Evolutionary conservation across 2,888 invertebrate species (phyloP).

Genomic region (Idaea biselata): DNA sequence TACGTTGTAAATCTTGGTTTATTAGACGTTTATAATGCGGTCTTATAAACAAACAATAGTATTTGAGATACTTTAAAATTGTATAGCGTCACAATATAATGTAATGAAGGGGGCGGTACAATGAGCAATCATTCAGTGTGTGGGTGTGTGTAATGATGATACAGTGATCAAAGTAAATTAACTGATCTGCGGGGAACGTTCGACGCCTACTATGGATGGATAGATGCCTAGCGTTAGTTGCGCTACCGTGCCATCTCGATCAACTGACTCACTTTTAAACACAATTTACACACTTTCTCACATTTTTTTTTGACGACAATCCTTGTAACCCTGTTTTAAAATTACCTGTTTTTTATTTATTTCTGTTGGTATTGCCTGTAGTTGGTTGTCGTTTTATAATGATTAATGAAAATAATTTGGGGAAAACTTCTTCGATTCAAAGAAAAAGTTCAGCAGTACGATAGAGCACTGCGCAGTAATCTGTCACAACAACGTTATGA

Average conservation of each 20-base stretch:
- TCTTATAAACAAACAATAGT: constrained; percentile 28
- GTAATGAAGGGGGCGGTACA: constrained; percentile 43
- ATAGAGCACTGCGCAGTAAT: too few species aligned
- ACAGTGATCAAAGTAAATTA: constrained; percentile 48
- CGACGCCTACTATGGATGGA: constrained; percentile 29
- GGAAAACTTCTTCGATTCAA: too few species aligned
- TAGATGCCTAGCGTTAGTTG: constrained; percentile 6
- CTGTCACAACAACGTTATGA: too few species aligned
- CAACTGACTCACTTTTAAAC: constrained; percentile 12
- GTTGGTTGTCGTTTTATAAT: too few species aligned
- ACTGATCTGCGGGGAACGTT: constrained; percentile 41
- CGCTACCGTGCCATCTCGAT: constrained; percentile 22
- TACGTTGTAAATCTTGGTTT: neutral
- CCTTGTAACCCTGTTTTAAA: neutral
- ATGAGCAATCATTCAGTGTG: constrained; percentile 46
- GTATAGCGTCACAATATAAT: constrained; percentile 31
- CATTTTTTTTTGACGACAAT: neutral
- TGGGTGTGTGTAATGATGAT: constrained; percentile 42
- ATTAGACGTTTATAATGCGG: constrained; percentile 3
- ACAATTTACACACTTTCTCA: neutral
- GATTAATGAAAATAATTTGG: too few species aligned
- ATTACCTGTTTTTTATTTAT: neutral
- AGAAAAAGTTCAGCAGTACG: too few species aligned
- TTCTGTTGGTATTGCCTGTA: too few species aligned
- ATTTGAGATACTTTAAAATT: constrained; percentile 25